Base-by-base conservation (phyloP, 2,888 invertebrate genomes). In the Polyploca ridens region DNA sequence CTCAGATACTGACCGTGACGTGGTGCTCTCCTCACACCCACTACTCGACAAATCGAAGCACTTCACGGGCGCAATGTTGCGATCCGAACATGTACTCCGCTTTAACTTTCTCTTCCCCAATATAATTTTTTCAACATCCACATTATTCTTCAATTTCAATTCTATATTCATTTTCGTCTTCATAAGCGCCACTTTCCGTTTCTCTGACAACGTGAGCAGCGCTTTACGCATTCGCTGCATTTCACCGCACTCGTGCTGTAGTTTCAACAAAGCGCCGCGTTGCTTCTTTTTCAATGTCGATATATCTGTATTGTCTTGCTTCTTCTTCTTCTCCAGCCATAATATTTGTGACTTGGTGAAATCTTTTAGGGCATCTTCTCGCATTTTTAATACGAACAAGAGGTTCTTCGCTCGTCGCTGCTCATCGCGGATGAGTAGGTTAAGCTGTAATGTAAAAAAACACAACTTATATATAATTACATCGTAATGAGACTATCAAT, bases 181-280 rank as follows among this genome's bases (percentile, higher is more conserved):
- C 84, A 93, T 87, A 62, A 94, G 89, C 33, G 90, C 91, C 7
- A 87, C 76, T 81, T 93, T 93, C 0, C 94, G 84, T 69, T 89
- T 91, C 49, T 94, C 93, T 0, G 93, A 91, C 62, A 92, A 84
- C 5, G 91, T 83, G 38, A 94, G 79, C 16, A 94, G 75, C 6
- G 93, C 90, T 73, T 91, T 93, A 5, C 93, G 87, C 91, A 94
- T 94, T 77, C 95, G 93, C 77, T 95, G 95, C 92, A 96, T 96
- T 85, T 96, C 96, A 62, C 96, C 96, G 82, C 96, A 95, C 78
- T 96, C 96, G 79, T 96, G 95, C 68, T 96, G 95, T 44, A 96
- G 86, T 78, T 95, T 95, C 57, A 96, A 85, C 64, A 96, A 84
- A 16, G 96, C 90, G 1, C 95, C 96, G 60, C 96, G 91, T 81